Base-by-base conservation (phyloP, 2,888 invertebrate species). In the Pyrrhia umbra region DNA sequence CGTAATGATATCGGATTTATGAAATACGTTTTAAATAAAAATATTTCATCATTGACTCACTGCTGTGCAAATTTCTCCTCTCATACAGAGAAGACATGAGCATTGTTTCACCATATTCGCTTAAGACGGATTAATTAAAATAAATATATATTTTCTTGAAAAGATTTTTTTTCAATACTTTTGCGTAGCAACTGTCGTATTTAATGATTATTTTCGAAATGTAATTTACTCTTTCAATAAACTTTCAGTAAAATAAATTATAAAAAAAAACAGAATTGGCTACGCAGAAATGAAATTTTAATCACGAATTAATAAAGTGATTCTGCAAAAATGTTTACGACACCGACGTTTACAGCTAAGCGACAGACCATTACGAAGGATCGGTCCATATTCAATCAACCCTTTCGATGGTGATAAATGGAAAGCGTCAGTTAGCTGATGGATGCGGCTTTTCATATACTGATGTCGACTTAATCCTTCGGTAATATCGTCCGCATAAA, bases 341-440 rank as follows among this genome's bases (percentile, higher is more conserved):
- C 79, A 69, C 47, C 40, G 34, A 37, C 54, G 74, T 77, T 81
- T 83, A 82, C 81, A 78, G 83, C 81, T 76, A 81, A 76, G 80
- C 80, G 86, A 88, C 84, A 83, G 79, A 75, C 81, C 79, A 84
- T 78, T 82, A 84, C 79, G 83, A 85, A 79, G 83, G 87, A 86
- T 89, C 84, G 86, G 79, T 85, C 82, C 83, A 85, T 89, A 90
- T 88, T 89, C 90, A 88, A 90, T 90, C 88, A 91, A 90, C 89
- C 90, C 90, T 84, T 90, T 88, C 88, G 87, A 88, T 90, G 84
- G 84, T 91, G 90, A 92, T 92, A 90, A 91, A 92, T 91, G 88
- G 86, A 85, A 83, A 81, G 82, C 81, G 90, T 90, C 91, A 86
- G 66, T 69, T 63, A 62, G 54, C 79, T 90, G 90, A 91, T 89